Conservation (phyloP, 1,140 invertebrate genomes). For the Eulimnadia texana region DNA sequence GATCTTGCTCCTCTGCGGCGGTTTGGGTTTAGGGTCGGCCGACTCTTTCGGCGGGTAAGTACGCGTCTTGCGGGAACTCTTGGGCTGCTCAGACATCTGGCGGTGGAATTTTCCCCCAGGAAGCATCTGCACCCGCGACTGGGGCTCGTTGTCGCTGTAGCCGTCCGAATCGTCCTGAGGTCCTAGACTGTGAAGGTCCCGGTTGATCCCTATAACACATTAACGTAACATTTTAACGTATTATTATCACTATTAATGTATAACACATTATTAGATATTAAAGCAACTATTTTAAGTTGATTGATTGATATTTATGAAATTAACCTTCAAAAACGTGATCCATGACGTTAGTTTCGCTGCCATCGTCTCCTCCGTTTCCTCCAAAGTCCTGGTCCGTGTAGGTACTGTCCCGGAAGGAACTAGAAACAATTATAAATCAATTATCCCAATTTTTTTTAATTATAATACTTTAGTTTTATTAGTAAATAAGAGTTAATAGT, state of each 20-base stretch:
- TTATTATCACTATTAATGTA: constrained; percentile 15
- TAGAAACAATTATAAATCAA: constrained; percentile 60
- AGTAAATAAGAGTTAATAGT: too few species aligned
- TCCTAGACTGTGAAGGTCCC: constrained; percentile 34
- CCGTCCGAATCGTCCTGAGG: constrained; percentile 41
- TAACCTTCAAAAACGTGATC: constrained; percentile 45
- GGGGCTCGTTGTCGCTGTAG: constrained; percentile 39
- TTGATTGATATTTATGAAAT: not conserved
- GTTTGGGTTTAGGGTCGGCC: not conserved
- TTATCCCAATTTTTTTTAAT: constrained; percentile 5
- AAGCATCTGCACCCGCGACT: not conserved
- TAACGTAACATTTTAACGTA: not conserved
- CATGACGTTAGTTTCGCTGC: constrained; percentile 52
- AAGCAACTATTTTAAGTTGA: not conserved
- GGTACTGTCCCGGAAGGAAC: constrained; percentile 54
- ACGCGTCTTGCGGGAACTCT: constrained; percentile 37
- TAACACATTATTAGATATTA: not conserved
- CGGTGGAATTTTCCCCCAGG: constrained; percentile 7
- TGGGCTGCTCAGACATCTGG: constrained; percentile 9
- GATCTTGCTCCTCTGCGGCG: constrained; percentile 35
- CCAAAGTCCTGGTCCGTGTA: constrained; percentile 38
- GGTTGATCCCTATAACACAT: constrained; percentile 29
- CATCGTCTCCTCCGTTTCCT: constrained; percentile 35
- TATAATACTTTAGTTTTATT: too few species aligned
- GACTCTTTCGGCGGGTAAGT: constrained; percentile 35